Conservation (phyloP, 2,888 invertebrate species). For the Ypsolopha scabrella region DNA sequence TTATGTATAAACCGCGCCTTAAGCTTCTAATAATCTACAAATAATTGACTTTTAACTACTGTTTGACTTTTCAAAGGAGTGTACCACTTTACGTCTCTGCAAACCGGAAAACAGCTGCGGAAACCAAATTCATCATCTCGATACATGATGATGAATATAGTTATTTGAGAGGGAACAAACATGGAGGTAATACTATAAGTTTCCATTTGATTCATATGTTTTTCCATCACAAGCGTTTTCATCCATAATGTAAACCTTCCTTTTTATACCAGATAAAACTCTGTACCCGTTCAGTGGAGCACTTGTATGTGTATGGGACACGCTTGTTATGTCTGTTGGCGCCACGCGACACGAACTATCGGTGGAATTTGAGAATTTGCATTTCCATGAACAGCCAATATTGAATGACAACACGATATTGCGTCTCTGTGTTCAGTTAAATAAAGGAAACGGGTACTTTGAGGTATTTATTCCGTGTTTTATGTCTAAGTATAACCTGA, state of each 20-base stretch:
- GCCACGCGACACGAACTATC: background rate
- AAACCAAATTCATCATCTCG: background rate
- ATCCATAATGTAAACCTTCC: background rate
- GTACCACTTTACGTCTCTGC: background rate
- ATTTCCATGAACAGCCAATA: background rate
- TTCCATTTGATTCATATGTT: background rate
- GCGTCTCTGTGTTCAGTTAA: background rate
- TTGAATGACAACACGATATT: background rate
- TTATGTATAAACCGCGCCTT: too few relatives aligned
- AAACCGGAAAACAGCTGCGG: background rate
- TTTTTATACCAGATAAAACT: background rate
- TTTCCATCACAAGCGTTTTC: background rate
- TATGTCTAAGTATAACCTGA: background rate
- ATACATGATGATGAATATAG: conserved; percentile 1
- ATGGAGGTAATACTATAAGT: background rate
- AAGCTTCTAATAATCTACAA: too few relatives aligned
- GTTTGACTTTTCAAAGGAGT: background rate
- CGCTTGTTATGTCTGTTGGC: background rate
- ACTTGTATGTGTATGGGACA: conserved; percentile 1
- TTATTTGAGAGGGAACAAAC: background rate
- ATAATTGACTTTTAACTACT: too few relatives aligned
- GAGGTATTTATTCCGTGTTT: background rate
- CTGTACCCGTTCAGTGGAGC: conserved; percentile 3
- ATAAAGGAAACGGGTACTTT: conserved; percentile 3
- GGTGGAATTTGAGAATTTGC: background rate